These are phyloP conservation scores for Stegana nigrithorax DNA, from an alignment of 2,888 invertebrate genomes.

Conservation along the genomic window DNA sequence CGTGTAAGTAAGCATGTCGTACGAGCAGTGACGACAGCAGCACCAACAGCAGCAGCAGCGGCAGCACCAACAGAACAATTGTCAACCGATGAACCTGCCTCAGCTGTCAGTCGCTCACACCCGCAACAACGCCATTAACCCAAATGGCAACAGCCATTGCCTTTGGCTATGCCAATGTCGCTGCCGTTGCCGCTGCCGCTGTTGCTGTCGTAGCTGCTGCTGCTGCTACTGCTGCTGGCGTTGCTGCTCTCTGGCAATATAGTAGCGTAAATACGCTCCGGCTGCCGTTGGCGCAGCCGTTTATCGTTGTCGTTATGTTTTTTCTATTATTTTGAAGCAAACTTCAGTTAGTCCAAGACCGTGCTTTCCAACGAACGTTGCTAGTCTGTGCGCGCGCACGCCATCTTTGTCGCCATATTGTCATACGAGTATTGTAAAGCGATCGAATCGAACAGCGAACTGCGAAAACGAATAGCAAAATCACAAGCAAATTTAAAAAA, in stretches of 20 bases:
- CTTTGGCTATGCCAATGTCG: background rate
- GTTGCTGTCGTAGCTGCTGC: background rate
- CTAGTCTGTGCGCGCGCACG: constrained; percentile 47
- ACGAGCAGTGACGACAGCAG: background rate
- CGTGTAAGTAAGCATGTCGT: no score
- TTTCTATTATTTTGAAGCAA: constrained; percentile 24
- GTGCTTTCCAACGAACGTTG: constrained; percentile 55
- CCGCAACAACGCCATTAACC: constrained; percentile 9
- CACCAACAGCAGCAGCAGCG: constrained; percentile 21
- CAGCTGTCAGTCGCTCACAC: constrained; percentile 7
- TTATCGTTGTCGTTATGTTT: background rate
- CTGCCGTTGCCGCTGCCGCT: background rate
- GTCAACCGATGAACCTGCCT: background rate
- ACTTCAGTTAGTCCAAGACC: constrained; percentile 62
- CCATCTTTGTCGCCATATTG: constrained; percentile 9
- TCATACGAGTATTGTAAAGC: constrained; percentile 5
- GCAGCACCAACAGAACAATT: constrained; percentile 11
- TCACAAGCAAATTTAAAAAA: constrained; percentile 9
- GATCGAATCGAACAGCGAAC: no score
- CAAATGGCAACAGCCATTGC: background rate
- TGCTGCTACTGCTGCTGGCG: background rate
- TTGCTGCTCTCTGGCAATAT: background rate
- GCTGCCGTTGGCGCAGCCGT: no score
- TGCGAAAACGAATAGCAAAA: no score
- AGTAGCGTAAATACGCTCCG: no score